These are phyloP conservation scores for Alaudala cheleensis DNA, from an alignment of 2,113 vertebrate genomes.

Conservation along the genomic window DNA sequence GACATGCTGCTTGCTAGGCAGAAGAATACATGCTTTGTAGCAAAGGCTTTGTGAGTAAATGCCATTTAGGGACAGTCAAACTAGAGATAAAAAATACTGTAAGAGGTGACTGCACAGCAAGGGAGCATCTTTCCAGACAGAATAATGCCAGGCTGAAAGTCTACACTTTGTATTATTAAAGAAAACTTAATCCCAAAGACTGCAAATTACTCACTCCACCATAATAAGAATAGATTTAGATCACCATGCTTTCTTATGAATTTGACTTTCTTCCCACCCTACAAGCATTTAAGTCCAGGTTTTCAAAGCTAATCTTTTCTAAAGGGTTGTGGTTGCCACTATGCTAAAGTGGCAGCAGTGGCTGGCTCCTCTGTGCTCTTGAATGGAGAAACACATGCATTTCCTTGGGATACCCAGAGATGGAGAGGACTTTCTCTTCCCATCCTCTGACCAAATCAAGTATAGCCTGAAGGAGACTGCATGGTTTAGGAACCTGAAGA, in stretches of 20 bases:
- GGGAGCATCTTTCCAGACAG: background rate
- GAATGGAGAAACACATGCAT: background rate
- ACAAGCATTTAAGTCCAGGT: background rate
- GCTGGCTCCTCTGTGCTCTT: background rate
- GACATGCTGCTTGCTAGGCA: background rate
- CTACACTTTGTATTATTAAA: background rate
- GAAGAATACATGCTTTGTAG: background rate
- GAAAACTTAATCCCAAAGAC: background rate
- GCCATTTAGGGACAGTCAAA: constrained; percentile 9
- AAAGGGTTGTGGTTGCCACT: background rate
- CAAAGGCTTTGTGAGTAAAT: background rate
- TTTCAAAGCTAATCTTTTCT: background rate
- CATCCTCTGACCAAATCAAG: background rate
- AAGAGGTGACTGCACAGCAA: background rate
- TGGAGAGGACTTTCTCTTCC: background rate
- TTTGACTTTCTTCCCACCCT: background rate
- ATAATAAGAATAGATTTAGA: background rate
- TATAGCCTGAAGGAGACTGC: background rate
- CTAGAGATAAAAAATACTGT: background rate
- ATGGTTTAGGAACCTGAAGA: background rate
- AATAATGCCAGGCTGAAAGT: background rate
- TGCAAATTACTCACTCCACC: background rate
- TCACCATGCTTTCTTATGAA: background rate
- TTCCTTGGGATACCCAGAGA: background rate
- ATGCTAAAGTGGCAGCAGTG: background rate